These are phyloP conservation scores for Lophius americanus DNA, from an alignment of 2,797 vertebrate genomes.

Conservation along the genomic window DNA sequence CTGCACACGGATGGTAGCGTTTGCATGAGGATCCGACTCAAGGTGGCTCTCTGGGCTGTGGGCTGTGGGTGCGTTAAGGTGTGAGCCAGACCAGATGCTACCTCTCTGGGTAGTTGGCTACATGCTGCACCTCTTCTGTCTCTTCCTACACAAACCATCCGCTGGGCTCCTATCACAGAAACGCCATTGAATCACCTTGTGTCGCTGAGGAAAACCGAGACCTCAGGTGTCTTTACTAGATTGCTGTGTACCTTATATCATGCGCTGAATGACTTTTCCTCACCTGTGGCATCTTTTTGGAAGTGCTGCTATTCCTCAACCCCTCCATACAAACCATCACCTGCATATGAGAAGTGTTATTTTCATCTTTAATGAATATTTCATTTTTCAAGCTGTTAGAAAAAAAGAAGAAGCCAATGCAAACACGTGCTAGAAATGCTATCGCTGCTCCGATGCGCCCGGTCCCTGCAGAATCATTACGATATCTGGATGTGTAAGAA, in stretches of 20 bases:
- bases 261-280: slow-evolving; percentile 18
- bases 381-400: neutral
- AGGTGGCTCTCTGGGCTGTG: slow-evolving; percentile 60
- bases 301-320: slow-evolving; percentile 7
- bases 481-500: slow-evolving; percentile 3
- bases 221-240: slow-evolving; percentile 23
- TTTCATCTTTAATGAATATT: neutral
- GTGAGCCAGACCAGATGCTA: slow-evolving; percentile 73
- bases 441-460: neutral
- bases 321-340: neutral
- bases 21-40: slow-evolving; percentile 75
- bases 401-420: neutral
- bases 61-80: slow-evolving; percentile 71
- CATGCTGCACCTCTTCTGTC: slow-evolving; percentile 53
- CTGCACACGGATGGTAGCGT: slow-evolving; percentile 48
- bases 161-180: slow-evolving; percentile 36
- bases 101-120: slow-evolving; percentile 72
- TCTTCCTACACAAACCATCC: slow-evolving; percentile 67
- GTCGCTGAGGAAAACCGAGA: slow-evolving; percentile 10
- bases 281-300: neutral
- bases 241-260: slow-evolving; percentile 16
- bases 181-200: slow-evolving; percentile 5
- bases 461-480: neutral
- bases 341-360: neutral
- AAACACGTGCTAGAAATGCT: neutral